Conservation (phyloP, 2,888 invertebrate species). For the Leptodirus hochenwartii region DNA sequence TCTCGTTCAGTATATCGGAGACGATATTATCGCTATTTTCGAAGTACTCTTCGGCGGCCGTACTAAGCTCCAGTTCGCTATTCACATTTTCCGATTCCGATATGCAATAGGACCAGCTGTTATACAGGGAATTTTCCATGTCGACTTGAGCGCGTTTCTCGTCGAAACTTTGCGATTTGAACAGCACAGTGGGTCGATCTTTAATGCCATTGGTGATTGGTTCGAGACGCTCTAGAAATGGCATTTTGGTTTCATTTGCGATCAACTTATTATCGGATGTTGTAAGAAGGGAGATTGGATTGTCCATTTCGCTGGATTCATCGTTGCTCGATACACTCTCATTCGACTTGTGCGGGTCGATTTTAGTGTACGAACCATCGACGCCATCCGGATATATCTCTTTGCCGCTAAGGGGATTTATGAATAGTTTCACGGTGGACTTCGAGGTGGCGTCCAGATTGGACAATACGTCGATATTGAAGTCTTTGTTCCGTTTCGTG, state of each 20-base stretch:
- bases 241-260: constrained; percentile 8
- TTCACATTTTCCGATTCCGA: constrained; percentile 28
- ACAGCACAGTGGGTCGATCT: constrained; percentile 15
- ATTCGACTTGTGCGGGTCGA: constrained; percentile 18
- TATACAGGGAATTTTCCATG: constrained; percentile 28
- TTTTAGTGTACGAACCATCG: constrained; percentile 24
- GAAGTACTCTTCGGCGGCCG: constrained; percentile 50
- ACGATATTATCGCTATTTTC: constrained; percentile 27
- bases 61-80: constrained; percentile 34
- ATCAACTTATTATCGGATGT: constrained; percentile 5
- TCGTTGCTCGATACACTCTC: constrained; percentile 23
- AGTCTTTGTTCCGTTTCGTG: constrained; percentile 26
- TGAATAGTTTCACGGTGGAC: constrained; percentile 23
- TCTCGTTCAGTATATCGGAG: constrained; percentile 37
- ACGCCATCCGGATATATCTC: constrained; percentile 26
- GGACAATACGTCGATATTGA: constrained; percentile 18
- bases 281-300: constrained; percentile 11
- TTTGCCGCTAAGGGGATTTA: constrained; percentile 26
- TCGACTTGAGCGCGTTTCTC: constrained; percentile 22
- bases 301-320: constrained; percentile 16
- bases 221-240: constrained; percentile 23
- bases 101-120: constrained; percentile 35
- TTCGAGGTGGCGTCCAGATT: constrained; percentile 12
- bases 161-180: constrained; percentile 26
- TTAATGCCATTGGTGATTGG: constrained; percentile 24